Percentiles rank a stretch among this genome's conserved stretches.
Conservation (phyloP, 2,113 vertebrate genomes). For the Rhombomys opimus region DNA sequence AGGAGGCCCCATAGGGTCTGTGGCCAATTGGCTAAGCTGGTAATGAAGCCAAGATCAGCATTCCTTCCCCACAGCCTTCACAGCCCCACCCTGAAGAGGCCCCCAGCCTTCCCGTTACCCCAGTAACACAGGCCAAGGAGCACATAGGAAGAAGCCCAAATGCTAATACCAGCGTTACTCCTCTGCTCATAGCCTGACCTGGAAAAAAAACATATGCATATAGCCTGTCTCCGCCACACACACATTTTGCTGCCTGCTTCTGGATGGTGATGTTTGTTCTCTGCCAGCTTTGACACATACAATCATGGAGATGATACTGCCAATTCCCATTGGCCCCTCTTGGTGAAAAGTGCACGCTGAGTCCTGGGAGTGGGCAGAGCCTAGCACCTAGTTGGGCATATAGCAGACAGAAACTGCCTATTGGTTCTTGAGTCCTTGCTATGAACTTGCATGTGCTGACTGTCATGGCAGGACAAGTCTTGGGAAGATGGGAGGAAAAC, state of each 20-base stretch:
- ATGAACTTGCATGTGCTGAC: neutral
- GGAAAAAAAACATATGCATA: neutral
- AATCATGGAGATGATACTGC: neutral
- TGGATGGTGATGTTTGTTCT: neutral
- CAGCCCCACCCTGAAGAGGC: neutral
- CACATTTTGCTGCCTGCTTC: neutral
- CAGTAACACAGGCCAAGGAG: neutral
- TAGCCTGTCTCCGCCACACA: neutral
- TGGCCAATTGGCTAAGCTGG: neutral
- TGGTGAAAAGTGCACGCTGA: neutral
- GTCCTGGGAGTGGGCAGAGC: neutral
- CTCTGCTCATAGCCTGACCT: neutral
- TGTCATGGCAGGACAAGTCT: neutral
- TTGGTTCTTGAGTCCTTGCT: neutral
- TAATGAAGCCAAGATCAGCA: neutral
- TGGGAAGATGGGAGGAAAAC: neutral
- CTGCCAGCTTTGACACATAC: neutral
- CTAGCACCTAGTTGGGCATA: neutral
- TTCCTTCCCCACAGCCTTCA: neutral
- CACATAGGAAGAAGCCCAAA: neutral
- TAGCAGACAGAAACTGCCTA: accelerated
- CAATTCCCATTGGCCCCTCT: neutral
- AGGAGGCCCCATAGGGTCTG: neutral
- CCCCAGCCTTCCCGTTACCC: neutral
- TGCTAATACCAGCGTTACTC: neutral